Conservation (phyloP, 1,140 invertebrate genomes). For the Nephila pilipes region DNA sequence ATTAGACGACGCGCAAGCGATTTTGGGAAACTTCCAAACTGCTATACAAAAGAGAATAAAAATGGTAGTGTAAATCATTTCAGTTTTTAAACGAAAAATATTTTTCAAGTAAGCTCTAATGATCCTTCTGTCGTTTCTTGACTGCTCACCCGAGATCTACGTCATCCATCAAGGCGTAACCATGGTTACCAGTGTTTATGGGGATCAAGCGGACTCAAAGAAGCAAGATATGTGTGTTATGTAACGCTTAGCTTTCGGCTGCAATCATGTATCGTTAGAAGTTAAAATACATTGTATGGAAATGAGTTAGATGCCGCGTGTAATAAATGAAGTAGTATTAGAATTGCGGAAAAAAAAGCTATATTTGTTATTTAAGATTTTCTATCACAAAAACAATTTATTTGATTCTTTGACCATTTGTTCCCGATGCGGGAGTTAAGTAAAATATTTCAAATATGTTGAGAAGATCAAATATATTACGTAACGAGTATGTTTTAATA, state of each 20-base stretch:
- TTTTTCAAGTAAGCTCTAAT: constrained; percentile 32
- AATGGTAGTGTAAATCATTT: constrained; percentile 22
- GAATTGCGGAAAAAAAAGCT: too few relatives aligned
- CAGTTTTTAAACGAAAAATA: constrained; percentile 14
- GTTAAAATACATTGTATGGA: background rate
- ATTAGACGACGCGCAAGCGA: background rate
- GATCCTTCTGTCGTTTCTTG: constrained; percentile 28
- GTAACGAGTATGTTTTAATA: too few relatives aligned
- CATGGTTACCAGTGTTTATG: background rate
- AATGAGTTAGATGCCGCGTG: background rate
- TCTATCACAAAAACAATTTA: too few relatives aligned
- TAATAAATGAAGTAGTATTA: too few relatives aligned
- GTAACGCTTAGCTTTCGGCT: background rate
- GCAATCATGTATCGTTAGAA: background rate
- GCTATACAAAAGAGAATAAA: background rate
- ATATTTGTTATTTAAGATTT: too few relatives aligned
- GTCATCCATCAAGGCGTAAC: background rate
- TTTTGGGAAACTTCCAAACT: constrained; percentile 13
- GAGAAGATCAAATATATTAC: too few relatives aligned
- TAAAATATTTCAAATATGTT: too few relatives aligned
- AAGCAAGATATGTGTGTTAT: background rate
- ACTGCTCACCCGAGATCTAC: background rate
- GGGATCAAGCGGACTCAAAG: background rate
- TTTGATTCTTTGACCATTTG: too few relatives aligned
- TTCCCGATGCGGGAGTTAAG: too few relatives aligned